Evolutionary conservation across 2,113 vertebrate genomes (phyloP).

Genomic region (Carettochelys insculpta): DNA sequence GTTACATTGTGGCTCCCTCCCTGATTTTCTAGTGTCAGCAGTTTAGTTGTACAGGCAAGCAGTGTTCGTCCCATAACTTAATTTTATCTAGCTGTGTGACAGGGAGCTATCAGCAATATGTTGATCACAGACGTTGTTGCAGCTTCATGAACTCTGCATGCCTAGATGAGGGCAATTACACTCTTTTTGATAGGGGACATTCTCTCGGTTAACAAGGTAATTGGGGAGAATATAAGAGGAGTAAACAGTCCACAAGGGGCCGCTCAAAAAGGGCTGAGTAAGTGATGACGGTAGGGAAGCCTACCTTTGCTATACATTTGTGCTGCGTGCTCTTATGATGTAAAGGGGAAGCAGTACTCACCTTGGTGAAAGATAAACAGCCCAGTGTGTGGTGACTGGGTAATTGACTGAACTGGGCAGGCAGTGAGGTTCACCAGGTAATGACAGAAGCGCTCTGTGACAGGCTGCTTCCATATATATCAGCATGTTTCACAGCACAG

Average conservation of each 20-base stretch:
- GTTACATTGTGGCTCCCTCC: conserved; percentile 32
- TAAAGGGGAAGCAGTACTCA: neutral
- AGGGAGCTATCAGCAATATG: neutral
- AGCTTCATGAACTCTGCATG: neutral
- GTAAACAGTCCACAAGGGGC: neutral
- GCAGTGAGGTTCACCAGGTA: neutral
- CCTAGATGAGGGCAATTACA: neutral
- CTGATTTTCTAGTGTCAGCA: conserved; percentile 54
- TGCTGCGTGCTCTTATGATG: neutral
- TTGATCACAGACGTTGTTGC: neutral
- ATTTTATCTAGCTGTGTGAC: conserved; percentile 19
- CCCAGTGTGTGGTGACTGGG: neutral
- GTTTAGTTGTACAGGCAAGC: conserved; percentile 66
- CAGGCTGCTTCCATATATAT: conserved; percentile 41
- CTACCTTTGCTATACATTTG: neutral
- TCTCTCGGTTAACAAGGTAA: neutral
- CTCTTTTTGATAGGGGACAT: neutral
- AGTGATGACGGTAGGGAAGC: neutral
- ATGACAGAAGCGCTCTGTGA: neutral
- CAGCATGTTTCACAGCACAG: conserved; percentile 26
- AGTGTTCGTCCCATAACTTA: conserved; percentile 54
- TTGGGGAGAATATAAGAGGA: neutral
- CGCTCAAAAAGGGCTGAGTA: neutral
- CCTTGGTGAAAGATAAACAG: neutral
- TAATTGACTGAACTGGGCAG: neutral